Conservation (phyloP, 2,888 invertebrate species). For the Drosophila seclusa region DNA sequence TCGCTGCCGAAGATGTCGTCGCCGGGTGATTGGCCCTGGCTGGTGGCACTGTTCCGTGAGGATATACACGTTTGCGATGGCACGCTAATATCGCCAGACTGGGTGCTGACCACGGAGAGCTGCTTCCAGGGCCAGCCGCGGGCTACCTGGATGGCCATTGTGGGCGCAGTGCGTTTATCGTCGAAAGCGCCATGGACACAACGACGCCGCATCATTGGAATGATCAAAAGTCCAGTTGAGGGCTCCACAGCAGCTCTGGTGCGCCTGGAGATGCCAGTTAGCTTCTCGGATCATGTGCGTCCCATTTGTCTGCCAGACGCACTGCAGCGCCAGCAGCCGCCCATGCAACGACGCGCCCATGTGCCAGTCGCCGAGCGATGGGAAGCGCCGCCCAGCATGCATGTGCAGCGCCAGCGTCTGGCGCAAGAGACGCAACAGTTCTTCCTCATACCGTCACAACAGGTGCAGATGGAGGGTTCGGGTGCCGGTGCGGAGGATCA, state of each 20-base stretch:
- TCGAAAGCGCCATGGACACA: constrained; percentile 95
- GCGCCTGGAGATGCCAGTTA: constrained; percentile 91
- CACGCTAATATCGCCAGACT: constrained; percentile 90
- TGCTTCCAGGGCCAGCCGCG: constrained; percentile 95
- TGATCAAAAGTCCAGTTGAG: constrained; percentile 95
- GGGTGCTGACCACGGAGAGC: constrained; percentile 94
- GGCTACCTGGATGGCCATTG: constrained; percentile 93
- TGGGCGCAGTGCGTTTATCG: constrained; percentile 91
- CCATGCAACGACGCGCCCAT: constrained; percentile 78
- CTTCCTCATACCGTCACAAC: constrained; percentile 81
- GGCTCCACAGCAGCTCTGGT: constrained; percentile 94
- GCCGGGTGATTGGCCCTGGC: constrained; percentile 97
- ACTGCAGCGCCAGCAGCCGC: constrained; percentile 76
- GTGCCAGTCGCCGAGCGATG: constrained; percentile 83
- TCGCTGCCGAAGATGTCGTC: constrained; percentile 89
- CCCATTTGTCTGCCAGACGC: constrained; percentile 92
- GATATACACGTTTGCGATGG: constrained; percentile 95
- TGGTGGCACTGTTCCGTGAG: constrained; percentile 92
- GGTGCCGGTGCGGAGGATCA: constrained; percentile 35
- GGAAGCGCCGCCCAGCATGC: constrained; percentile 55
- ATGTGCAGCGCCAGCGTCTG: constrained; percentile 55
- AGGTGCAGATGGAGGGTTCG: constrained; percentile 45
- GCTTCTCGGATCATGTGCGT: constrained; percentile 92
- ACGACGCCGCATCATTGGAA: constrained; percentile 92
- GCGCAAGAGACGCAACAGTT: constrained; percentile 83